These are phyloP conservation scores for Drosophila kikkawai DNA, from an alignment of 1,140 invertebrate genomes.

Conservation along the genomic window DNA sequence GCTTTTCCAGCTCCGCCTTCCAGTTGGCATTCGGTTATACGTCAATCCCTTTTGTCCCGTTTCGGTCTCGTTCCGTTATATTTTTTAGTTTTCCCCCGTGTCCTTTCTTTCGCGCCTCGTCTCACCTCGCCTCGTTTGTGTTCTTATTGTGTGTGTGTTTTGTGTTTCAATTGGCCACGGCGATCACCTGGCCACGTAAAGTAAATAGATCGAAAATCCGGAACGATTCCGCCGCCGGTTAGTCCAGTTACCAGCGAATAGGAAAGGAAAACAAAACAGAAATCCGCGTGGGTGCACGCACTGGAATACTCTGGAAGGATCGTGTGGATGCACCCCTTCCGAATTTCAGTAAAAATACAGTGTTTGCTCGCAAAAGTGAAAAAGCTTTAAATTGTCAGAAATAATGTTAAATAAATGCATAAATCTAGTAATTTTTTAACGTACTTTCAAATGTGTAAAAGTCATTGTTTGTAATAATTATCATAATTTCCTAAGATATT, in stretches of 20 bases:
- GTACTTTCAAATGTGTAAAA: neutral
- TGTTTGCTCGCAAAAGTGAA: slow-evolving; percentile 11
- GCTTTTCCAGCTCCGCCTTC: neutral
- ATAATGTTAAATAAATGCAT: neutral
- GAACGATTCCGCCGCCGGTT: slow-evolving; percentile 2
- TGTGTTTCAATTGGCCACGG: neutral
- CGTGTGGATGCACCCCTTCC: neutral
- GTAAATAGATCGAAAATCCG: neutral
- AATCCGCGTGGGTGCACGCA: neutral
- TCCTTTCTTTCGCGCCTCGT: slow-evolving; percentile 20
- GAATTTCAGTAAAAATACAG: slow-evolving; percentile 2
- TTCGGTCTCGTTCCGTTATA: slow-evolving; percentile 31
- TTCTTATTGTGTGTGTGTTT: slow-evolving; percentile 16
- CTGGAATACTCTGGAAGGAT: slow-evolving; percentile 6
- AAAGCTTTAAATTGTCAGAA: neutral
- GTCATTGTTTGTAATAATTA: neutral
- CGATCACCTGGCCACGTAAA: neutral
- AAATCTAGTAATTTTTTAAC: neutral
- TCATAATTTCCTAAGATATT: neutral
- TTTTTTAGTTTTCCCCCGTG: slow-evolving; percentile 40
- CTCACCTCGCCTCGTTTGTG: slow-evolving; percentile 1
- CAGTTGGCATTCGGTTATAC: slow-evolving; percentile 8
- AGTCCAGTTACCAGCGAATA: neutral
- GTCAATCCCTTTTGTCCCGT: slow-evolving; percentile 8
- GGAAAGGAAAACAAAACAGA: slow-evolving; percentile 16